phyloP scores from a whole-genome alignment of 2,888 invertebrate species.

The Amaurobius ferox region DNA sequence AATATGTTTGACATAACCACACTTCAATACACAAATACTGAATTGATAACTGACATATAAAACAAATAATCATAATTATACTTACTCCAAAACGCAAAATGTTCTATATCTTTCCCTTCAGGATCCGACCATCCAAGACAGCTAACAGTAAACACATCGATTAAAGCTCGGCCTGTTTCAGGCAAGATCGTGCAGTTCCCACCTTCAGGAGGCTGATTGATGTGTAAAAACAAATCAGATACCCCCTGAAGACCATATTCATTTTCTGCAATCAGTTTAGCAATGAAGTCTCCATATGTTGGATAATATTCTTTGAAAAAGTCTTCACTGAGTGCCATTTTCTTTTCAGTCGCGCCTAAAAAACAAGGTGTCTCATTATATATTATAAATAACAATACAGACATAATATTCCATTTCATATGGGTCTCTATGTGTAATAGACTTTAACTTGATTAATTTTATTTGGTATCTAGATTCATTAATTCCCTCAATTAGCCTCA shows the following conservation, averaged over 20 bases:
- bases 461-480: no score
- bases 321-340: slow-evolving; percentile 75
- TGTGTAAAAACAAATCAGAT: slow-evolving; percentile 74
- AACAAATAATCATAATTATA: no score
- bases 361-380: no score
- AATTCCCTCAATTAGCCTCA: no score
- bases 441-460: no score
- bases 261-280: slow-evolving; percentile 74
- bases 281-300: slow-evolving; percentile 74
- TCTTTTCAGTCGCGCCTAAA: slow-evolving; percentile 73
- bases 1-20: no score
- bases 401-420: no score
- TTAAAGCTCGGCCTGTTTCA: slow-evolving; percentile 72
- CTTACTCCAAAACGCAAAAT: slow-evolving; percentile 75
- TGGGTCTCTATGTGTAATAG: no score
- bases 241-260: slow-evolving; percentile 73
- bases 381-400: no score
- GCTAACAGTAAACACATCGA: slow-evolving; percentile 73
- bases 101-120: slow-evolving; percentile 74
- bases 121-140: slow-evolving; percentile 75
- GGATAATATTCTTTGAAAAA: slow-evolving; percentile 75
- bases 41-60: no score
- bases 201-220: slow-evolving; percentile 75
- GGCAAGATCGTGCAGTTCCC: slow-evolving; percentile 74
- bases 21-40: no score